phyloP scores from a whole-genome alignment of 2,888 invertebrate genomes.

The Brachyopa scutellaris region DNA sequence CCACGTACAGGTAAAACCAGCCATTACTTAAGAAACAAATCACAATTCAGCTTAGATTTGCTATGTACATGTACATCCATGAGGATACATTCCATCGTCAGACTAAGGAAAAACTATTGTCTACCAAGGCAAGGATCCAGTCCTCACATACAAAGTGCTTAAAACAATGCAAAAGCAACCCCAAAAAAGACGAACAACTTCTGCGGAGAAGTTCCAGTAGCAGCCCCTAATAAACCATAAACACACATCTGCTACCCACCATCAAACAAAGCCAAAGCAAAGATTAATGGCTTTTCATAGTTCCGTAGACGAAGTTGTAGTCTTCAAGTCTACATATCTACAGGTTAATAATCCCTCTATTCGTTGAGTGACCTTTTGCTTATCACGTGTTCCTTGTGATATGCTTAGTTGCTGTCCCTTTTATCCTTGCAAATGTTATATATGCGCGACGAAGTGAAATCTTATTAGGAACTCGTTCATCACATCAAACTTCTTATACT shows the following conservation, averaged over 20 bases:
- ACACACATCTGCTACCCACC: not conserved
- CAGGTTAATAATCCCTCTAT: conserved; percentile 24
- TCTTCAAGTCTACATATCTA: not conserved
- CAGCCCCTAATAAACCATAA: conserved; percentile 3
- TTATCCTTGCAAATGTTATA: not conserved
- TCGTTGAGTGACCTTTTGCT: conserved; percentile 19
- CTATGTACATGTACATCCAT: no score
- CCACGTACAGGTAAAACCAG: no score
- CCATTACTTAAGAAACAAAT: no score
- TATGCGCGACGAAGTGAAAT: not conserved
- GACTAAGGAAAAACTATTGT: no score
- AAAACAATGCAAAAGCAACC: no score
- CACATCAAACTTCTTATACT: conserved; percentile 10
- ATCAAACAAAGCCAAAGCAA: conserved; percentile 26
- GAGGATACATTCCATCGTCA: no score
- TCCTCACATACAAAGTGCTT: no score
- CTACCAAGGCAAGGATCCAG: no score
- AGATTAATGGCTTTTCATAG: conserved; percentile 28
- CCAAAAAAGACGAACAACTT: conserved; percentile 1
- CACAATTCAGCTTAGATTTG: no score
- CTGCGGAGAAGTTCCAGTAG: not conserved
- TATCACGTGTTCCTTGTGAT: not conserved
- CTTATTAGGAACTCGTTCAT: conserved; percentile 24
- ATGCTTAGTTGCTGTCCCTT: not conserved
- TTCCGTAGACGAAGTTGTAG: conserved; percentile 22